Conservation (phyloP, 2,797 vertebrate species). For the Enteromius anoplus region DNA sequence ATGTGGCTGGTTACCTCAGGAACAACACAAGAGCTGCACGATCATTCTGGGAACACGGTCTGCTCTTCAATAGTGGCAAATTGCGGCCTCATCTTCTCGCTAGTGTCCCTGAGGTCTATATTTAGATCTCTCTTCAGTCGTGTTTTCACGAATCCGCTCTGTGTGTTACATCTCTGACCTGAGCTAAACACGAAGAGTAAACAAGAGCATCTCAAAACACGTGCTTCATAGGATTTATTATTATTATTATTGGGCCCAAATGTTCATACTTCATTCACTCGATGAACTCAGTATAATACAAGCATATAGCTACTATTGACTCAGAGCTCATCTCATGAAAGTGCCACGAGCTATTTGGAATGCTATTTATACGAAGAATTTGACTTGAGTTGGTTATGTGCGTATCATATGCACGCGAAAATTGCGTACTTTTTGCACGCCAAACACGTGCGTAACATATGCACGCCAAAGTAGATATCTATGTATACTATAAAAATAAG, state of each 20-base stretch:
- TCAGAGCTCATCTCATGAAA: no score
- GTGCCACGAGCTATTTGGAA: neutral
- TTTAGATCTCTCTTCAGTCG: conserved; percentile 6
- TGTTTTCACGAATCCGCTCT: conserved; percentile 39
- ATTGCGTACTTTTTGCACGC: no score
- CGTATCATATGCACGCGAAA: neutral
- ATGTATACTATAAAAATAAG: no score
- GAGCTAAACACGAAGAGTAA: neutral
- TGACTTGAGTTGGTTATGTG: neutral
- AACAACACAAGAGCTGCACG: conserved; percentile 40
- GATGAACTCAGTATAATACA: neutral
- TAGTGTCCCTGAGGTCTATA: conserved; percentile 20
- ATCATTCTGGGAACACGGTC: conserved; percentile 25
- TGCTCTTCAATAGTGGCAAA: neutral
- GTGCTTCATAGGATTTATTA: neutral
- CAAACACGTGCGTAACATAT: no score
- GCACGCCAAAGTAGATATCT: neutral
- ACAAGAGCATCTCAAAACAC: neutral
- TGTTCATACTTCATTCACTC: neutral
- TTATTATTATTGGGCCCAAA: neutral
- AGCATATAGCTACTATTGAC: no score
- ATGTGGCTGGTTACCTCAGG: conserved; percentile 34
- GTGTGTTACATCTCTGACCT: neutral
- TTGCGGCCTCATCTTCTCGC: conserved; percentile 11
- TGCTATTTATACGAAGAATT: neutral